Base-by-base conservation (phyloP, 2,113 vertebrate genomes). In the Pteruthius melanotis region DNA sequence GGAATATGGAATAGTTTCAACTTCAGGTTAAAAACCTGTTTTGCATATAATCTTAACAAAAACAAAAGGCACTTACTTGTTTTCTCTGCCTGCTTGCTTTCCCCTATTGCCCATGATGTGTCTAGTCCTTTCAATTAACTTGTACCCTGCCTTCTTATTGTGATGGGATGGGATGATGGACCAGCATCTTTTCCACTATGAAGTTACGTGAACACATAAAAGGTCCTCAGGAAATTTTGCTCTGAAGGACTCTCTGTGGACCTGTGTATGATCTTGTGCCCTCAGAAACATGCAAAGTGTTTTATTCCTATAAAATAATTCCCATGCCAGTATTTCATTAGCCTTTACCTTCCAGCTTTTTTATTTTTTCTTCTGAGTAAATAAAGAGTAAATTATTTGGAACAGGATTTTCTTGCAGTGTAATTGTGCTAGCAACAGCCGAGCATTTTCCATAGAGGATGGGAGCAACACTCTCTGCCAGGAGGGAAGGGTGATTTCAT, bases 401-500 rank as follows among this genome's bases (percentile, higher is more conserved):
- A 69, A 50, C 27, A 2, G 2, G 11, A 28, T 80, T 83, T 92
- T 88, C 52, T 59, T 69, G 75, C 26, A 35, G 63, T 1, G 2
- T 44, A 80, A 61, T 69, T 77, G 26, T 59, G 27, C 50, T 77
- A 65, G 75, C 23, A 90, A 39, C 31, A 88, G 83, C 45, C 0
- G 0, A 81, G 47, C 2, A 0, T 70, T 74, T 83, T 59, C 39
- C 39, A 15, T 4, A 47, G 68, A 59, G 21, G n/a, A 39, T 15
- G 27, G 59, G 44, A 79, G 27, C 12, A 91, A 17, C 26, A 13
- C 0, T 0, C 42, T 63, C 47, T 56, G 7, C 11, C 0, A 3
- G 52, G 35, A 71, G 15, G 22, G 54, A 35, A 60, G 14, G 2
- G n/a, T 81, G 85, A 64, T 82, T 69, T 76, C 1, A 3, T 26